Base-by-base conservation (phyloP, 2,797 vertebrate genomes). In the Cryptoblepharus egeriae region DNA sequence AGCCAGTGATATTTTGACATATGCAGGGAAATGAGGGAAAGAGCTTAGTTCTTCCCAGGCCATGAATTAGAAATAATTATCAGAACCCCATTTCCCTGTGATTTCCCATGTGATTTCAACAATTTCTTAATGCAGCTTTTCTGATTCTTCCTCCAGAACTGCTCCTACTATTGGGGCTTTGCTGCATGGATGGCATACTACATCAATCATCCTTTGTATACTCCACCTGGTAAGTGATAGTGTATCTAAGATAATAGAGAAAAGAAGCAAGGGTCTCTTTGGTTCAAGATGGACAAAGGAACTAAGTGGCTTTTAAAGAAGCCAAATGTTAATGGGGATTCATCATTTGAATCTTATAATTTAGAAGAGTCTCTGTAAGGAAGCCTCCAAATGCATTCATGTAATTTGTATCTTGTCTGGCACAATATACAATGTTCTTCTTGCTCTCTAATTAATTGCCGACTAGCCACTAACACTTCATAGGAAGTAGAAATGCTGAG, bases 121-220 rank as follows among this genome's bases (percentile, higher is more conserved):
- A 10, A 37, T 74, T 74, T 74, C 52, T n/a, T 79, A 68, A 60
- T 52, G 45, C 28, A 39, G 67, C 42, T 42, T 20, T 86, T n/a
- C 68, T 49, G 39, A 4, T 11, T 82, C 58, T 77, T n/a, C 42
- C 95, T 96, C 79, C 93, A 98, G 98, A 99, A 99, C 91, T 99
- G 98, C 86, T 97, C 97, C 18, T 99, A 98, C 93, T 99, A 99
- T 90, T 99, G 98, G 98, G 98, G 98, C 88, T 99, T 99, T 65
- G 97, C 98, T 1, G 98, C 98, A 0, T 99, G 98, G 98, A 98
- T 99, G 98, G 98, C 98, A 0, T 99, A 98, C 85, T 98, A 99
- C 92, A 98, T 98, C 94, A 99, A 99, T 94, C 98, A 98, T 93
- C 98, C 98, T 1, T 95, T 99, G 64, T 99, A 99, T 88, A 99